phyloP scores from a whole-genome alignment of 2,113 vertebrate genomes.

The Oplegnathus fasciatus region DNA sequence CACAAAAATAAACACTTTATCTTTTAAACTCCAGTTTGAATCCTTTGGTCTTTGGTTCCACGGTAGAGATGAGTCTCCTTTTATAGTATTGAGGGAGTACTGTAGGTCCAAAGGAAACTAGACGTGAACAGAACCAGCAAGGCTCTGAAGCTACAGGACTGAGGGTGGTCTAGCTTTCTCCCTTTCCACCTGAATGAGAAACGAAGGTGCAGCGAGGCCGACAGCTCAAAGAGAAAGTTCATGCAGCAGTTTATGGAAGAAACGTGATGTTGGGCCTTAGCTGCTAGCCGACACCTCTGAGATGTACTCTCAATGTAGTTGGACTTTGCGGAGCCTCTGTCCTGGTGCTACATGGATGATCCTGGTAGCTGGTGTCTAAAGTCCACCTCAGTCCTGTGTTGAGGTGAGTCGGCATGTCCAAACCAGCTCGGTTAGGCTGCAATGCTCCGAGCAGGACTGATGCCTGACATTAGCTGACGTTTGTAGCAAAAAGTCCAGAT shows the following conservation, averaged over 20 bases:
- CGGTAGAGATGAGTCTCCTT: constrained; percentile 19
- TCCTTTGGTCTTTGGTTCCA: constrained; percentile 80
- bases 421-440: not conserved
- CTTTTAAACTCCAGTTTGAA: constrained; percentile 41
- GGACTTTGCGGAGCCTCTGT: not conserved
- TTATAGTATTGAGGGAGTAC: not conserved
- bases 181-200: constrained; percentile 29
- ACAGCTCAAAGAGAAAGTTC: not conserved
- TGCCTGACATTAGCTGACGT: not conserved
- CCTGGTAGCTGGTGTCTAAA: not conserved
- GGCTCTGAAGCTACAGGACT: constrained; percentile 28
- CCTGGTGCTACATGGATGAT: constrained; percentile 28
- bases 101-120: not conserved
- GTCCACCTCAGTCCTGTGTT: not conserved
- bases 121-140: not conserved
- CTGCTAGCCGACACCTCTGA: not conserved
- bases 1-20: constrained; percentile 71
- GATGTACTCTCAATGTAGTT: not conserved
- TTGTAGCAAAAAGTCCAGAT: not conserved
- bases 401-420: not conserved
- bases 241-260: constrained; percentile 14
- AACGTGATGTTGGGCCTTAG: not conserved
- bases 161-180: not conserved
- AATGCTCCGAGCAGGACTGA: not conserved
- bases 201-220: constrained; percentile 13